Evolutionary conservation across 2,113 vertebrate genomes (phyloP).

Genomic region (Microcebus murinus): DNA sequence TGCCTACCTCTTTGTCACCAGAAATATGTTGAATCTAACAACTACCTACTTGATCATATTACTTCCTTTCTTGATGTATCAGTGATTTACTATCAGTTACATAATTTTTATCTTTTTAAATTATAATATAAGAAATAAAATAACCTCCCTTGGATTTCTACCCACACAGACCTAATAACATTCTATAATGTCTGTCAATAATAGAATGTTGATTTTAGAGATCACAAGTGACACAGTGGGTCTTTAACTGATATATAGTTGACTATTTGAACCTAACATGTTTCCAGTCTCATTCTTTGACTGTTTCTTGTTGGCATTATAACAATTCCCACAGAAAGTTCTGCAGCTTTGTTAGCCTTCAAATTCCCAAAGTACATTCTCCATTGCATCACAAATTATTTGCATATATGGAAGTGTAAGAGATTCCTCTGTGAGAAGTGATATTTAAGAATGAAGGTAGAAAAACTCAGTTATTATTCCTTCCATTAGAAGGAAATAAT

Average conservation of each 20-base stretch:
- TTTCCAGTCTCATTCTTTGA: not conserved
- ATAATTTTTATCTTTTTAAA: not conserved
- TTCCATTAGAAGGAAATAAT: not conserved
- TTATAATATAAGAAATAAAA: not conserved
- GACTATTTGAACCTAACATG: not conserved
- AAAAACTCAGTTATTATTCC: not conserved
- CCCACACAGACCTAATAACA: not conserved
- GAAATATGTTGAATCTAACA: not conserved
- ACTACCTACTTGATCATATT: not conserved
- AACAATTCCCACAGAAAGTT: constrained; percentile 36
- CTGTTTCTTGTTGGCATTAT: not conserved
- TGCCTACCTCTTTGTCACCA: not conserved
- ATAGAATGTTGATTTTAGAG: constrained; percentile 22
- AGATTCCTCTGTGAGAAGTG: not conserved
- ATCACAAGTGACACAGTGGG: not conserved
- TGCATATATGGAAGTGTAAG: not conserved
- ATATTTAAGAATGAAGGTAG: constrained; percentile 47
- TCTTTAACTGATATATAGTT: not conserved
- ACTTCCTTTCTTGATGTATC: not conserved
- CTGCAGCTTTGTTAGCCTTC: not conserved
- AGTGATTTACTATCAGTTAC: not conserved
- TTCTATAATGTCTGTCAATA: not conserved
- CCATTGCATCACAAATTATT: constrained; percentile 42
- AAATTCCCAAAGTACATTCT: constrained; percentile 61
- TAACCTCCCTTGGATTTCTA: not conserved